These are phyloP conservation scores for Vulpes ferrilata DNA, from an alignment of 2,113 vertebrate genomes.

Conservation along the genomic window DNA sequence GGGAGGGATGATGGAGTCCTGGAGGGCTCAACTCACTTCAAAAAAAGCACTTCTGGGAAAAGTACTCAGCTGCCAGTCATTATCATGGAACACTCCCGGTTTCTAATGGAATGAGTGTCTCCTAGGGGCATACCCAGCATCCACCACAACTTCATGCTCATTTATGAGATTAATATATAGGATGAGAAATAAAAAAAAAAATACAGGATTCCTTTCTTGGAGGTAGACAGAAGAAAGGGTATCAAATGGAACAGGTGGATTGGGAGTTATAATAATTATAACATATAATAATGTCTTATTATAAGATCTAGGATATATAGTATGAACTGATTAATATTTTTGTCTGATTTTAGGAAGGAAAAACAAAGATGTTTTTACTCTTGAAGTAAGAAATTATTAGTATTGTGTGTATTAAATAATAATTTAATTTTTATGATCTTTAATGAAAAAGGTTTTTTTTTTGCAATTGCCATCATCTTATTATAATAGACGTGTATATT, in stretches of 20 bases:
- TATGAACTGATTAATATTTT: not conserved
- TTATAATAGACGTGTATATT: not conserved
- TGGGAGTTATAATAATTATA: not conserved
- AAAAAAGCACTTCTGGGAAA: not conserved
- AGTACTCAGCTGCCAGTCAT: not conserved
- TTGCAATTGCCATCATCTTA: not conserved
- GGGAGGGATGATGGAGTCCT: not conserved
- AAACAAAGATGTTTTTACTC: not conserved
- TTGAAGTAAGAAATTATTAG: not conserved
- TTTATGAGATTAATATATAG: not conserved
- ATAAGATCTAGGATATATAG: not conserved
- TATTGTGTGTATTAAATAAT: not conserved
- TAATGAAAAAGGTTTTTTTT: not conserved
- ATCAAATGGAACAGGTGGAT: not conserved
- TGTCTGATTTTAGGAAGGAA: not conserved
- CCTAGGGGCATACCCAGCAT: not conserved
- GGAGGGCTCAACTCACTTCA: fast-evolving
- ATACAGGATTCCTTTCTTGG: not conserved
- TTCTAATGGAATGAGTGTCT: not conserved
- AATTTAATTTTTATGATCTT: not conserved
- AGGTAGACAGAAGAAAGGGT: not conserved
- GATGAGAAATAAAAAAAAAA: not conserved
- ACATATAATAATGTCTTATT: not conserved
- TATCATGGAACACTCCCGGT: not conserved
- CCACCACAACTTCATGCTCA: not conserved